Evolutionary conservation across 2,797 vertebrate genomes (phyloP).

Genomic region (Cossypha dichroa): DNA sequence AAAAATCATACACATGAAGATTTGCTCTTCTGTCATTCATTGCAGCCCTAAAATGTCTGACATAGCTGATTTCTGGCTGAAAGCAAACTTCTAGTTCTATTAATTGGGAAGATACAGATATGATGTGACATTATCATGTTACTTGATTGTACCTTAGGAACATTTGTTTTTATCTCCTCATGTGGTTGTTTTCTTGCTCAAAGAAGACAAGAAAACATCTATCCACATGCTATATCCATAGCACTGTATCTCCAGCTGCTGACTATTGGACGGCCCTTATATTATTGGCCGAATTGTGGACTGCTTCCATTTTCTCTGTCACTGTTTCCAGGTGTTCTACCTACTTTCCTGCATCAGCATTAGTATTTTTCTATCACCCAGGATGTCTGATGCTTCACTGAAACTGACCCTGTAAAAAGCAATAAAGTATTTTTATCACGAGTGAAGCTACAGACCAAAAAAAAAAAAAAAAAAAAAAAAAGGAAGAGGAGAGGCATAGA

Average conservation of each 20-base stretch:
- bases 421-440: fast-evolving
- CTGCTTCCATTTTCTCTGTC: neutral
- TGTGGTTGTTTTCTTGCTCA: neutral
- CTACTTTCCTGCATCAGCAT: neutral
- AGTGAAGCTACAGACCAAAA: neutral
- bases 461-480: neutral
- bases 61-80: neutral
- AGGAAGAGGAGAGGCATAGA: fast-evolving
- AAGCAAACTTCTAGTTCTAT: neutral
- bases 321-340: neutral
- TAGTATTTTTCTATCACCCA: neutral
- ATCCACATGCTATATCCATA: neutral
- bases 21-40: neutral
- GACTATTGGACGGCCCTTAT: neutral
- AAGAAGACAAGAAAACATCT: neutral
- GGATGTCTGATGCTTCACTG: neutral
- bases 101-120: neutral
- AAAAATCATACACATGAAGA: neutral
- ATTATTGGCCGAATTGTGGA: neutral
- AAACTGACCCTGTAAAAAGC: neutral
- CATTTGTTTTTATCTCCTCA: neutral
- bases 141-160: neutral
- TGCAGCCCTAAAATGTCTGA: neutral
- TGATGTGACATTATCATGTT: neutral
- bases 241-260: neutral